Evolutionary conservation across 2,888 invertebrate species (phyloP).

Genomic region (Caenorhabditis macrosperma): DNA sequence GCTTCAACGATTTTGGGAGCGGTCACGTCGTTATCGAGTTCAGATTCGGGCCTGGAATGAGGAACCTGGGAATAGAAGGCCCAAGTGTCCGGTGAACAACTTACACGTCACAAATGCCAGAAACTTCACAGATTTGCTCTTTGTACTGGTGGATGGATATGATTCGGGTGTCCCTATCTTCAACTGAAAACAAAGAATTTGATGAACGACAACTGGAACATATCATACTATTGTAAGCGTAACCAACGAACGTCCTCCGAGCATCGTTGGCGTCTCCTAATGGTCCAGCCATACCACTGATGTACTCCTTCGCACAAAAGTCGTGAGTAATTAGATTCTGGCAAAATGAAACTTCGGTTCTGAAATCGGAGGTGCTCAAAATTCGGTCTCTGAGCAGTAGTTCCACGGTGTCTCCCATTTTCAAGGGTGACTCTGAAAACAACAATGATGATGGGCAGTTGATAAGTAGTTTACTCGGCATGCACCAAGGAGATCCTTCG

Average conservation of each 20-base stretch:
- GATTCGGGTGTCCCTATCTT: background rate
- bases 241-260: background rate
- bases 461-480: background rate
- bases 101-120: conserved; percentile 25
- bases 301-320: conserved; percentile 4
- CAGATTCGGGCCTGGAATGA: too few species aligned
- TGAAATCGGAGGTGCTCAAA: background rate
- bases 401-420: too few species aligned
- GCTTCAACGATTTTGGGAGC: too few species aligned
- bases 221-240: background rate
- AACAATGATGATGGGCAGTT: too few species aligned
- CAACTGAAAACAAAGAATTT: background rate
- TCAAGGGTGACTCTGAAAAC: too few species aligned
- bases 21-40: too few species aligned
- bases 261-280: background rate
- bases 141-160: conserved; percentile 1
- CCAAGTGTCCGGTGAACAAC: background rate
- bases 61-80: too few species aligned
- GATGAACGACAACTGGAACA: background rate
- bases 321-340: background rate
- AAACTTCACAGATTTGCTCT: conserved; percentile 3
- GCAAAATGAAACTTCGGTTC: background rate
- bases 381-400: too few species aligned
- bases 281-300: conserved; percentile 9
- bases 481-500: background rate